Evolutionary conservation across 2,888 invertebrate species (phyloP), one percentile per base, ranked within the genome.

Genomic region (Parnassius smintheus): DNA sequence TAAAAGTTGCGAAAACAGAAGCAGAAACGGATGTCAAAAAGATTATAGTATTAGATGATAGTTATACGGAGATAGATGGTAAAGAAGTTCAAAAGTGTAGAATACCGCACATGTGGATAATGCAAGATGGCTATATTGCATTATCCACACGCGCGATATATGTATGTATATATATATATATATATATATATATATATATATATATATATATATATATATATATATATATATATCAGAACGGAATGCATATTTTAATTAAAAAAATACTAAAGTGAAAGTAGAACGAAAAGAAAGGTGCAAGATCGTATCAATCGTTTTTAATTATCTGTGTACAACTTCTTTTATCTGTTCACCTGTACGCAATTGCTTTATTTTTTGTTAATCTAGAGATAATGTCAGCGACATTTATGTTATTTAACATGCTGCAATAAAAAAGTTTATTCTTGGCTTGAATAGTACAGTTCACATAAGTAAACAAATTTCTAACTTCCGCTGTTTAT

Each of bases 241-340:
- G 25, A 54, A 22, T 49, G 55, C 55, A 59, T 51, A 63, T 59
- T 52, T 51, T 55, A 59, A 63, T 59, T 55, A 59, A 63, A 59
- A 48, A 55, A 56, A 56, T 49, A 46, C 42, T 48, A 18, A 48
- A 59, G 64, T 64, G 64, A 60, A 64, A 64, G 64, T 64, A 52
- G 56, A 63, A 50, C 59, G 62, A 54, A 59, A 63, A 64, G 64
- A 64, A 60, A 64, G 64, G 64, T 60, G 63, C 42, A 52, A 64
- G 64, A 59, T 64, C 48, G 42, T 64, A 64, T 60, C 59, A 13
- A 56, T 56, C 52, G 63, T 63, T 56, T 55, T 56, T 22, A 42
- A 64, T 55, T 54, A 57, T 53, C 50, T 50, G 54, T 52, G 51
- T 59, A 11, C 12, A 50, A 35, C 56, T 54, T 51, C 8, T 59